Base-by-base conservation (phyloP, 1,140 invertebrate genomes). In the Dryas iulia region DNA sequence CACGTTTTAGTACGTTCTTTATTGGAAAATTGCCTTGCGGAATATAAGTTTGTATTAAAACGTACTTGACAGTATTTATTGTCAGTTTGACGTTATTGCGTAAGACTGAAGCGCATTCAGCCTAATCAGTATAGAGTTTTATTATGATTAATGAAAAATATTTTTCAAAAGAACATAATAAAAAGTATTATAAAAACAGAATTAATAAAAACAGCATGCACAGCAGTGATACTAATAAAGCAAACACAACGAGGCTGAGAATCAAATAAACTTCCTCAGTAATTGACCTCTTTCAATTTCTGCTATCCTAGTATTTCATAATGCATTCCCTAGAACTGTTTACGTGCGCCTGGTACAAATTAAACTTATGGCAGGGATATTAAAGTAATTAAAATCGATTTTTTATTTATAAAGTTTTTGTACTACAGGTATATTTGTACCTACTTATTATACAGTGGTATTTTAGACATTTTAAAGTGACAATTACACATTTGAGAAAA, bases 341-440 rank as follows among this genome's bases (percentile, higher is more conserved):
- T 39, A 39, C 21, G 33, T 54, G 53, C 59, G 33, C 33, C 59
- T 60, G 59, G 59, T 60, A 33, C 23, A 25, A 54, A 54, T 24
- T 54, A 25, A 25, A 54, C 5, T 25, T 54, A 39, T 14, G 12
- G 8, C 3, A 33, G 12, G 33, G 12, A 14, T n/a, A n/a, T 14
- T n/a, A n/a, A n/a, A n/a, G n/a, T n/a, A n/a, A n/a, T n/a, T n/a
- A n/a, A n/a, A n/a, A n/a, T n/a, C n/a, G n/a, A n/a, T n/a, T n/a
- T n/a, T n/a, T n/a, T n/a, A n/a, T n/a, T n/a, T n/a, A n/a, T n/a
- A n/a, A n/a, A n/a, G n/a, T n/a, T n/a, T n/a, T n/a, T n/a, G n/a
- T n/a, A n/a, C n/a, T n/a, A n/a, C n/a, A n/a, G n/a, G n/a, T n/a
- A n/a, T n/a, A n/a, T n/a, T n/a, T n/a, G n/a, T n/a, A n/a, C n/a